phyloP scores from a whole-genome alignment of 2,113 vertebrate species.

The Ageneiosus marmoratus region DNA sequence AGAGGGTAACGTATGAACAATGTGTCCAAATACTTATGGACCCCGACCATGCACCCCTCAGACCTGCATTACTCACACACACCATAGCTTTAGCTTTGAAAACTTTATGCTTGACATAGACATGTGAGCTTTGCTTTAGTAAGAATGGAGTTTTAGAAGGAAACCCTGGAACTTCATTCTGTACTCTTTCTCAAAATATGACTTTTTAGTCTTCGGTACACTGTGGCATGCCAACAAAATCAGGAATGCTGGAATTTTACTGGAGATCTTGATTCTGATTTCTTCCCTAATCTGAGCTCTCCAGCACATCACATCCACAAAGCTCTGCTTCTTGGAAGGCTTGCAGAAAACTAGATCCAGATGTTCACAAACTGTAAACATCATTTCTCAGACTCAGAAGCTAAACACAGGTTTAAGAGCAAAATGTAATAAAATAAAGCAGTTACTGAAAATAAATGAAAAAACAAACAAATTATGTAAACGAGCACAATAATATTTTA shows the following conservation, averaged over 20 bases:
- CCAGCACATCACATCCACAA: neutral
- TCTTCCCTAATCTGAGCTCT: neutral
- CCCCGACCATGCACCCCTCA: too few relatives aligned
- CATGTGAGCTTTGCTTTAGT: neutral
- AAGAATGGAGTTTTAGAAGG: neutral
- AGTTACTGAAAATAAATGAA: neutral
- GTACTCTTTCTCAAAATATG: neutral
- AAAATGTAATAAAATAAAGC: neutral
- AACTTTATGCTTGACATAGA: neutral
- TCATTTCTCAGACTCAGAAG: neutral
- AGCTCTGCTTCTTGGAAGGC: too few relatives aligned
- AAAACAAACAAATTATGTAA: neutral
- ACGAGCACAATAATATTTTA: neutral
- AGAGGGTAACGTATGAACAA: too few relatives aligned
- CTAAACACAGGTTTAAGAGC: neutral
- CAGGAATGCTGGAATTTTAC: slow-evolving; percentile 83
- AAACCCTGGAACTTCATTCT: neutral
- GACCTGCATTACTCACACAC: too few relatives aligned
- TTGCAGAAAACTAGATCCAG: neutral
- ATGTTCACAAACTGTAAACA: neutral
- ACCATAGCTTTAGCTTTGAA: neutral
- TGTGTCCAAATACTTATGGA: too few relatives aligned
- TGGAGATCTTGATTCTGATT: slow-evolving; percentile 79
- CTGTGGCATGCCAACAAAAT: neutral
- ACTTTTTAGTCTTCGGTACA: neutral